Evolutionary conservation across 1,140 invertebrate genomes (phyloP), one percentile per base, ranked within the genome.

Genomic region (Saxidomus purpurata): DNA sequence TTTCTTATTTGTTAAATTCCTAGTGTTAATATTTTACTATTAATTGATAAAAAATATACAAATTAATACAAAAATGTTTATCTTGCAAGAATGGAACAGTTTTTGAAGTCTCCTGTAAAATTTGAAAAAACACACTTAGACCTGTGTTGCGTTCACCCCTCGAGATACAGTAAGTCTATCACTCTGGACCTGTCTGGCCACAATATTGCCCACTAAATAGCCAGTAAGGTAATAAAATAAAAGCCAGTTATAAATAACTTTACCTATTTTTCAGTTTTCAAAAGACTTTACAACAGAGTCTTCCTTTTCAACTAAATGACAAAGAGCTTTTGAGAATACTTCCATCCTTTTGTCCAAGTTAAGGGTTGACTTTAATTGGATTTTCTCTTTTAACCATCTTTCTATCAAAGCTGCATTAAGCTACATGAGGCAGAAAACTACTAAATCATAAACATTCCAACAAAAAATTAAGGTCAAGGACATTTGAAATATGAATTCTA

Each of bases 211-310:
- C 22, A 22, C 55, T 61, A 61, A 25, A 61, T 22, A 61, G 55
- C 25, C 55, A 61, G 22, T 11, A 19, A 61, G 9, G 55, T n/a
- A n/a, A n/a, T n/a, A n/a, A 6, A 59, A 59, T 59, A 59, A 59
- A 59, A 19, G 25, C 17, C 15, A 25, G 25, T 31, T 67, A 25
- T 67, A 67, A 67, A 67, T 67, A 67, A 67, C 61, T 67, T 31
- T 67, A 67, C 17, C n/a, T 67, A 67, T 67, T 67, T 67, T 36
- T n/a, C 28, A 31, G 11, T 67, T 31, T 67, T 67, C 61, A 67
- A 67, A 67, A 36, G 61, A 36, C 31, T 67, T 67, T 67, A 22
- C 61, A 67, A 11, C 61, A 67, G 31, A 11, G 61, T 31, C 25
- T 67, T 67, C 61, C 61, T 31, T 31, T 67, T 67, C 11, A 67